Percentiles rank a stretch among this genome's conserved stretches.
Evolutionary conservation across 2,113 vertebrate genomes (phyloP).

Genomic region (Cavia porcellus): DNA sequence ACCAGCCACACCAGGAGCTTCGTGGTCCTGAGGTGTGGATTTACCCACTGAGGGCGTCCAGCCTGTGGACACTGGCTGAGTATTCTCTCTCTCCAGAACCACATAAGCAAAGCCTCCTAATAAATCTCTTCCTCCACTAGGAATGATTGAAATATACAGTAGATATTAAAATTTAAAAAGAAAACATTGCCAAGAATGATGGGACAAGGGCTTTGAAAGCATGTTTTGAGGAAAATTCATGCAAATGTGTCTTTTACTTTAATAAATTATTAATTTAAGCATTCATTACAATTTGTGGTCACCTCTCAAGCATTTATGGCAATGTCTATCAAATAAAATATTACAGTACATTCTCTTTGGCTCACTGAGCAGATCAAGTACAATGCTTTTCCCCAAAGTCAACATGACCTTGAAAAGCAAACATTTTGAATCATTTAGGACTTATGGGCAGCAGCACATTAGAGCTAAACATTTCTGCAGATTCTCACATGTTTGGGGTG

Average conservation of each 20-base stretch:
- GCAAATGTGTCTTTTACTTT: neutral
- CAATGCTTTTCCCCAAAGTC: neutral
- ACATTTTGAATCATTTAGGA: neutral
- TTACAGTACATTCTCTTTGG: neutral
- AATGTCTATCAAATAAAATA: neutral
- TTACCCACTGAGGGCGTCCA: too few species aligned
- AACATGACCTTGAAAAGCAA: neutral
- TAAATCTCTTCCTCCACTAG: too few species aligned
- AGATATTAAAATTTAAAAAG: too few species aligned
- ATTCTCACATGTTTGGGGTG: neutral
- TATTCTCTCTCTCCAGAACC: too few species aligned
- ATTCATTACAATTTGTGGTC: neutral
- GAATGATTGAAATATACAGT: too few species aligned
- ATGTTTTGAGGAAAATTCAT: neutral
- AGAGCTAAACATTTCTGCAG: neutral
- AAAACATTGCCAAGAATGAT: neutral
- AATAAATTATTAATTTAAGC: neutral
- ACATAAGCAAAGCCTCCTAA: too few species aligned
- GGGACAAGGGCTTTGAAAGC: neutral
- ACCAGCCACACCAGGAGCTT: too few species aligned
- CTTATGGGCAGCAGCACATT: neutral
- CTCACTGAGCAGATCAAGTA: neutral
- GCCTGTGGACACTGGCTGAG: too few species aligned
- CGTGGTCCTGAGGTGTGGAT: too few species aligned
- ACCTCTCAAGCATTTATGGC: neutral